Evolutionary conservation across 1,140 invertebrate species (phyloP).

Genomic region (Schlechtendalia chinensis): DNA sequence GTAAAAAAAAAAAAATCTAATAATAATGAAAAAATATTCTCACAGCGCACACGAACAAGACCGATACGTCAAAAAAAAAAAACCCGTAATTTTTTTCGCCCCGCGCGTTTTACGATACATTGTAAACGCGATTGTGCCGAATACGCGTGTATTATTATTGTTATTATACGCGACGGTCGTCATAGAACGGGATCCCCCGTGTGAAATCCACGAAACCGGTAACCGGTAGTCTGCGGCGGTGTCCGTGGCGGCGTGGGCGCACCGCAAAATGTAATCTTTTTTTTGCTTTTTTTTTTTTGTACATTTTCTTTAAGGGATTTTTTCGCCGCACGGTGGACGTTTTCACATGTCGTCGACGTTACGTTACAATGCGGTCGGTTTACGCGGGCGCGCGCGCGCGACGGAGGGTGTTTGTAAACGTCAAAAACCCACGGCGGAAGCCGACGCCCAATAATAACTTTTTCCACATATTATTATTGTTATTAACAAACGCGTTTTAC

Average conservation of each 20-base stretch:
- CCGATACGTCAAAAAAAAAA: slow-evolving; percentile 20
- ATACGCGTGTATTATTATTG: not conserved
- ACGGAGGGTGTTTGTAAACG: slow-evolving; percentile 3
- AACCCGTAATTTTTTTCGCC: slow-evolving; percentile 20
- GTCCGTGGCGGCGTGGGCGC: not conserved
- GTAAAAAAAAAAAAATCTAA: slow-evolving; percentile 23
- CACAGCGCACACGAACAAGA: slow-evolving; percentile 32
- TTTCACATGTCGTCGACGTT: slow-evolving; percentile 42
- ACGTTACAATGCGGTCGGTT: not conserved
- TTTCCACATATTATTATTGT: not conserved
- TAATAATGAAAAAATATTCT: slow-evolving; percentile 41
- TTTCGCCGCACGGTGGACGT: not conserved
- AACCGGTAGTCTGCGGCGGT: not conserved
- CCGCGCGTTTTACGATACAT: not conserved
- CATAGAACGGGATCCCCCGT: not conserved
- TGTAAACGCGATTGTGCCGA: too few relatives aligned
- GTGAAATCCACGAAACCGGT: slow-evolving; percentile 22
- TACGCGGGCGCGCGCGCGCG: not conserved
- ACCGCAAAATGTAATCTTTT: not conserved
- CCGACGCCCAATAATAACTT: slow-evolving; percentile 24
- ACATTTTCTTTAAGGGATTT: not conserved
- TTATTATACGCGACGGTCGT: not conserved
- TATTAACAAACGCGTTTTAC: slow-evolving; percentile 21
- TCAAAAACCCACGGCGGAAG: slow-evolving; percentile 15
- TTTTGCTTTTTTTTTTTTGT: slow-evolving; percentile 10